Evolutionary conservation across 2,888 invertebrate genomes (phyloP), one percentile per base, ranked within the genome.

Genomic region (Macaria liturata): DNA sequence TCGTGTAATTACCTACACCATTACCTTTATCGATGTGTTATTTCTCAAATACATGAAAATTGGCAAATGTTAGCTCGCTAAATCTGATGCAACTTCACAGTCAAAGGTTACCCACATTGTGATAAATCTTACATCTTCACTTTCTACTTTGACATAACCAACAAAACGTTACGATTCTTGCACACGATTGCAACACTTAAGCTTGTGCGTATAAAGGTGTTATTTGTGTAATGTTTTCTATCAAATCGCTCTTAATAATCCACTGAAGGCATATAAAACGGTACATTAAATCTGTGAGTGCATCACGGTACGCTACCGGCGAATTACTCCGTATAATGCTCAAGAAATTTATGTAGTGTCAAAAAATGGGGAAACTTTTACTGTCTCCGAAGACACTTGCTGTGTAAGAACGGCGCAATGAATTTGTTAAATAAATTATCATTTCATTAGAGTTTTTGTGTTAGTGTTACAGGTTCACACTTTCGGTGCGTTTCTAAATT

Each of bases 271-370:
- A 59, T 57, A 57, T 70, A 66, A 68, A 70, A 71, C 52, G 65
- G 62, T 57, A 67, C 70, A 68, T 73, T 67, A 69, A 71, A 59
- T 65, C 34, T 57, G 56, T 47, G 63, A 70, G 64, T 67, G 65
- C 66, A 66, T 70, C 69, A 68, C 61, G 71, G 60, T 65, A 69
- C 67, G 69, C 68, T 68, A 58, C 60, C 54, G 62, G 66, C 68
- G 52, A 69, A 59, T 67, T 64, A 44, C 50, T 37, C 52, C 56
- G 56, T 54, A 9, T 54, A 52, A 55, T 54, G 54, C 58, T 64
- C 60, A 56, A 54, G 62, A 65, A 65, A 66, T 68, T 67, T 61
- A 68, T 66, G 63, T 60, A 63, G 63, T 65, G 63, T 62, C 58
- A 66, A 65, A 69, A 59, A 67, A 64, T 61, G 65, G 62, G 54